These are phyloP conservation scores for Pectinophora gossypiella DNA, from an alignment of 1,140 invertebrate genomes.

Conservation along the genomic window DNA sequence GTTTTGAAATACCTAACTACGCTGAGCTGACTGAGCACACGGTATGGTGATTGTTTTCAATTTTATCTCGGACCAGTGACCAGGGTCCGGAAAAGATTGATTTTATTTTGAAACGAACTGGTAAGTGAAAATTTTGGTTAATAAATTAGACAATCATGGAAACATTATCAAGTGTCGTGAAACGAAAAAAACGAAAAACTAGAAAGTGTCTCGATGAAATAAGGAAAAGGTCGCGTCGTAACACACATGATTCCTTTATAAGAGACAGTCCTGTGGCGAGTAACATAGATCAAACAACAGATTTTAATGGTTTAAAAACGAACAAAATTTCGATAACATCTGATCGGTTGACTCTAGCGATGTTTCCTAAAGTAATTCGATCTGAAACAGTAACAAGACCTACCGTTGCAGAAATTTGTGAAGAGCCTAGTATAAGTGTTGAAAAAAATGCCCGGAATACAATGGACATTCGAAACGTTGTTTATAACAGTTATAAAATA, in stretches of 20 bases:
- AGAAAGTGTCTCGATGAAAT: conserved; percentile 49
- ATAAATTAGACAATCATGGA: too few relatives aligned
- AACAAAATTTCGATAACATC: conserved; percentile 24
- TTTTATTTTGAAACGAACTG: too few relatives aligned
- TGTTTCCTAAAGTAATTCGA: conserved; percentile 43
- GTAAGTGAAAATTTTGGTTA: too few relatives aligned
- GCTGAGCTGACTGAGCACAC: too few relatives aligned
- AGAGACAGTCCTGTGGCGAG: not conserved
- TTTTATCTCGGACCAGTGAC: too few relatives aligned
- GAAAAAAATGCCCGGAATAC: conserved; percentile 17
- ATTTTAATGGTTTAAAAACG: conserved; percentile 6
- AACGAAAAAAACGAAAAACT: conserved; percentile 51
- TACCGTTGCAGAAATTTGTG: conserved; percentile 20
- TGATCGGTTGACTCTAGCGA: conserved; percentile 36
- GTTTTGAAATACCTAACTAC: too few relatives aligned
- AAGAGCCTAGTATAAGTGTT: conserved; percentile 19
- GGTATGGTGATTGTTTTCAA: too few relatives aligned
- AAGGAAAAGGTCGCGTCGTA: conserved; percentile 31
- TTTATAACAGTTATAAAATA: not conserved
- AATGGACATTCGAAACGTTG: not conserved
- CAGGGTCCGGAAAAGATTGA: too few relatives aligned
- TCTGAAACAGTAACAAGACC: conserved; percentile 51
- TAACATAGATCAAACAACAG: conserved; percentile 4
- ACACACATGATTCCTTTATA: not conserved
- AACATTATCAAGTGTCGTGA: conserved; percentile 11